Percentiles rank a stretch among this genome's conserved stretches.
phyloP scores from a whole-genome alignment of 2,113 vertebrate genomes.

The Phalacrocorax brasilianus region DNA sequence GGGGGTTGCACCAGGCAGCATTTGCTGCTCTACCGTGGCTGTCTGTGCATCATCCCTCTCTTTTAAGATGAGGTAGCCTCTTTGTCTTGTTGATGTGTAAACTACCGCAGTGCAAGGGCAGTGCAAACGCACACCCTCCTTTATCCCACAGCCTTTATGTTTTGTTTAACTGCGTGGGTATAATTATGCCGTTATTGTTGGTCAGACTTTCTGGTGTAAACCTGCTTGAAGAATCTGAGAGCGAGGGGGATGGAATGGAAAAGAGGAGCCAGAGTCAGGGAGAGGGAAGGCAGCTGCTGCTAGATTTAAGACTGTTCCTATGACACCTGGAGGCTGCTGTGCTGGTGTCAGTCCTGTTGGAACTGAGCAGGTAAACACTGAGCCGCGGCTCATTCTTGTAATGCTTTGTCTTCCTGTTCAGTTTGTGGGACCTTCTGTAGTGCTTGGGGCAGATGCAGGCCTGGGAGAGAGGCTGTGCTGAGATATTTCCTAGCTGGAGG shows the following conservation, averaged over 20 bases:
- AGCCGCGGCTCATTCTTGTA: not conserved
- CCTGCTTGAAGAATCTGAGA: not conserved
- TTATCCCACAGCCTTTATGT: not conserved
- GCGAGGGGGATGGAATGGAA: not conserved
- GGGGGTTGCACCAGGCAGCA: not conserved
- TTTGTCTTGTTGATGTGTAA: not conserved
- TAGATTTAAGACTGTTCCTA: slow-evolving; percentile 18
- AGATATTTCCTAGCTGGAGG: not conserved
- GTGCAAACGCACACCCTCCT: not conserved
- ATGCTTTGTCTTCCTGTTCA: not conserved
- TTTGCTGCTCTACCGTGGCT: not conserved
- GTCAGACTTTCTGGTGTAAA: slow-evolving; percentile 9
- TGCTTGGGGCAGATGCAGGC: not conserved
- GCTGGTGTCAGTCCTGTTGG: slow-evolving; percentile 6
- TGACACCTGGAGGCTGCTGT: slow-evolving; percentile 22
- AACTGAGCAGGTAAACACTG: slow-evolving; percentile 10
- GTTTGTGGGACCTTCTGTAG: not conserved
- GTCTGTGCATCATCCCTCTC: not conserved
- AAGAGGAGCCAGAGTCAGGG: not conserved
- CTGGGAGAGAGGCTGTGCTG: not conserved
- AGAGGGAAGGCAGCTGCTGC: slow-evolving; percentile 21
- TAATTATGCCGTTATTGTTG: slow-evolving; percentile 15
- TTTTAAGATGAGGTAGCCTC: not conserved
- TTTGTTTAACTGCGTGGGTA: not conserved
- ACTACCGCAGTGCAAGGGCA: not conserved